Percentiles rank a stretch among this genome's conserved stretches.
phyloP scores from a whole-genome alignment of 2,113 vertebrate species.

The Excalfactoria chinensis region DNA sequence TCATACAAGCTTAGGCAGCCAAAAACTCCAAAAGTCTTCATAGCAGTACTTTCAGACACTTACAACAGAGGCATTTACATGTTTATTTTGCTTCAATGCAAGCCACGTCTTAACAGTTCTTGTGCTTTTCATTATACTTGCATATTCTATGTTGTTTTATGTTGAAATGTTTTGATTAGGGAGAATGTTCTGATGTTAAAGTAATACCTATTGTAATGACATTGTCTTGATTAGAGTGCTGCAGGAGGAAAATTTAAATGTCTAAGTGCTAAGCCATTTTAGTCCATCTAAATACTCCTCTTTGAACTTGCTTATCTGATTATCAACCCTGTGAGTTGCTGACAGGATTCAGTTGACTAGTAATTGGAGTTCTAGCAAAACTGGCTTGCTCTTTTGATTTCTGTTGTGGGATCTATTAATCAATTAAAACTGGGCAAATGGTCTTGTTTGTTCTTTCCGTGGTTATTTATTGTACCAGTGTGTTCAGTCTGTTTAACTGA shows the following conservation, averaged over 20 bases:
- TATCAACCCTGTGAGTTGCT: constrained; percentile 36
- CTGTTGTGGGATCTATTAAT: neutral
- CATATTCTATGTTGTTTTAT: neutral
- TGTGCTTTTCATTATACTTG: neutral
- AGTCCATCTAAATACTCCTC: constrained; percentile 29
- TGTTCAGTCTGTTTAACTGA: neutral
- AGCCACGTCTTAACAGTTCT: neutral
- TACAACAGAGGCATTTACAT: no score
- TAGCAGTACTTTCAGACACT: neutral
- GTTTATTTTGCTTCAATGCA: neutral
- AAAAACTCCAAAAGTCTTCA: neutral
- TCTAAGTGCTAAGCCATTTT: neutral
- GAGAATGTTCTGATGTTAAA: neutral
- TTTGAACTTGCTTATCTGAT: constrained; percentile 37
- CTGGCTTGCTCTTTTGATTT: neutral
- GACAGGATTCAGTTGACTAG: constrained; percentile 46
- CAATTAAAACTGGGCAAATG: constrained; percentile 27
- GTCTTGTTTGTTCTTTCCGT: neutral
- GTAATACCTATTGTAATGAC: neutral
- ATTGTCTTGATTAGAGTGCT: neutral
- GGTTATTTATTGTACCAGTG: constrained; percentile 38
- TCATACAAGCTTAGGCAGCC: neutral
- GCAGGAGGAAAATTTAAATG: neutral
- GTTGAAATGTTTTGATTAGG: neutral
- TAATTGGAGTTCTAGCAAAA: constrained; percentile 21